Base-by-base conservation (phyloP, 2,797 vertebrate species). In the Bradypodion ventrale region DNA sequence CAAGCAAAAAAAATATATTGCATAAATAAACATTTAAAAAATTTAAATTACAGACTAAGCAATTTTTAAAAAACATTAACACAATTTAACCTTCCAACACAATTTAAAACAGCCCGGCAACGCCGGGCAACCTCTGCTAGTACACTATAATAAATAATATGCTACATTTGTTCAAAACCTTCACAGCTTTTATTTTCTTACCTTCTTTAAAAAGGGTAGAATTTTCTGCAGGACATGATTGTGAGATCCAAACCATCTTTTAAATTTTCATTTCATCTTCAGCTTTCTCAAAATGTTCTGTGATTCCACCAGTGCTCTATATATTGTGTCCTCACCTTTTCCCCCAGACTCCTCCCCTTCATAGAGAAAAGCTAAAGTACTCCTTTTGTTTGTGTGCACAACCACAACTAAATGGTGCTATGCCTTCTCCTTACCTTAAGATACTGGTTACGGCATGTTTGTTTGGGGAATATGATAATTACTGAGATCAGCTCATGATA, bases 171-270 rank as follows among this genome's bases (percentile, higher is more conserved):
- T 21, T 78, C 44, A 63, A 63, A 52, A 42, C 27, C 46, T 62
- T 72, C 4, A 25, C 40, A 62, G 87, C 87, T 40, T 75, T 80
- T 88, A 73, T 87, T 88, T 37, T 85, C 90, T 92, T 94, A 93
- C 94, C 93, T 92, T 86, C 66, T 90, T 74, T 91, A 80, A 90
- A 86, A 85, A 87, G 44, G 37, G n/a, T 92, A 65, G 52, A 87
- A 83, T 88, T 25, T n/a, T 68, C 82, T 88, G 3, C 78, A 85
- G 77, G 68, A 83, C 83, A 82, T 83, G 89, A 62, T 35, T 90
- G 85, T 80, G 46, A 52, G 66, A 87, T 70, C 78, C 27, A 78
- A 6, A 19, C 59, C 87, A 74, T 87, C 52, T 23, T 87, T 70
- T 89, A 84, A 74, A 49, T 6, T 84, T 88, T 90, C 88, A 87